A percentile compares a stretch with the other conserved stretches of the same genome.
Conservation (phyloP, 2,797 vertebrate genomes). For the Enteromius argenteus region DNA sequence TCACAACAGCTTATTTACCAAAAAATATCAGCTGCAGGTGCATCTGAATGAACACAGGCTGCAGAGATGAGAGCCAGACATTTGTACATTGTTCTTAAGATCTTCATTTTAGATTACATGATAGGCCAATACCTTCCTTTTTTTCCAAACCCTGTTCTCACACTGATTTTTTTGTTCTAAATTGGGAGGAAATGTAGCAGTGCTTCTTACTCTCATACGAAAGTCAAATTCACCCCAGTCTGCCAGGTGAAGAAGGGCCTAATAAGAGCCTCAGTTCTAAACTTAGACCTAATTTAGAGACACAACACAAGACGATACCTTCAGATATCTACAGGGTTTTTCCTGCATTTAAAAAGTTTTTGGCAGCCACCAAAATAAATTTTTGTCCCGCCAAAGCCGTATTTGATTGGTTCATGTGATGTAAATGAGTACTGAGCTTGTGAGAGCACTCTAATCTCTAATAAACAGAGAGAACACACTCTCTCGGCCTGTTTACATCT, state of each 20-base stretch:
- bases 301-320: slow-evolving; percentile 11
- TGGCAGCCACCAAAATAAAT: too few relatives aligned
- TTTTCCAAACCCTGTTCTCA: background rate
- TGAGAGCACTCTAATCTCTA: too few relatives aligned
- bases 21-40: slow-evolving; percentile 9
- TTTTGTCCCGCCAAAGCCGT: too few relatives aligned
- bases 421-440: too few relatives aligned
- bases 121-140: background rate
- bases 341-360: too few relatives aligned
- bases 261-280: background rate
- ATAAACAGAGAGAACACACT: too few relatives aligned
- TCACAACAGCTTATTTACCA: background rate
- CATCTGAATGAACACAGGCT: background rate
- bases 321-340: background rate
- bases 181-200: background rate
- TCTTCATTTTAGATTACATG: slow-evolving; percentile 3
- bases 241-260: background rate
- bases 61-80: background rate
- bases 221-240: slow-evolving; percentile 1
- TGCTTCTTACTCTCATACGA: background rate
- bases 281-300: background rate
- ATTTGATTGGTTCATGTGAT: too few relatives aligned
- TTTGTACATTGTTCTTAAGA: background rate
- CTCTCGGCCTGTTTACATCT: too few relatives aligned
- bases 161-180: background rate